Evolutionary conservation across 2,113 vertebrate genomes (phyloP).

Genomic region (Vimba vimba): DNA sequence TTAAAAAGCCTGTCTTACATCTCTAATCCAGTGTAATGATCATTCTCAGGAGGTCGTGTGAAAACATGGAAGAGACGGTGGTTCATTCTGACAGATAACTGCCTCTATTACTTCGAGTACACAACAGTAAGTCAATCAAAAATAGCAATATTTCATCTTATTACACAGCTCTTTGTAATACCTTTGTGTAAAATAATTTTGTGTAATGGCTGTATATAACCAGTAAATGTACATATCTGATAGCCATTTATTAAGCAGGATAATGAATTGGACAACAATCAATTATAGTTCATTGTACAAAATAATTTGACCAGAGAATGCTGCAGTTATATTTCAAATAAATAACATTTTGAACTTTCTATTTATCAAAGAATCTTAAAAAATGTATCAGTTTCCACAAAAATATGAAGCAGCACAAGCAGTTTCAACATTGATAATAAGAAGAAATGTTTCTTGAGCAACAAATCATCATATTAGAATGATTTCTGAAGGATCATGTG

Average conservation of each 20-base stretch:
- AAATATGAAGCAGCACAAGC: no score
- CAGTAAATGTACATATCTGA: neutral
- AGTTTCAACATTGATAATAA: no score
- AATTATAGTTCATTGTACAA: neutral
- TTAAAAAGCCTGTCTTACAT: slow-evolving; percentile 6
- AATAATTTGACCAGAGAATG: neutral
- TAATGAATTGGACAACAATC: neutral
- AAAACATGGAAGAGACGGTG: slow-evolving; percentile 82
- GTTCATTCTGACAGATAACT: slow-evolving; percentile 83
- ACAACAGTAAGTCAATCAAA: slow-evolving; percentile 75
- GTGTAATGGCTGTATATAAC: no score
- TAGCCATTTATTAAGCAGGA: neutral
- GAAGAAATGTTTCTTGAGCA: neutral
- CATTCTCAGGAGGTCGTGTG: slow-evolving; percentile 75
- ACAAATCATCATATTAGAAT: neutral
- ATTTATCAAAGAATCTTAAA: no score
- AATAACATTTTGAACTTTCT: no score
- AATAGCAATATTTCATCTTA: neutral
- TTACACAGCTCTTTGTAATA: neutral
- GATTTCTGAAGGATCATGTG: neutral
- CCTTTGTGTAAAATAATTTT: neutral
- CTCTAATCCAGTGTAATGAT: slow-evolving; percentile 40
- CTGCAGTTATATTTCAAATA: no score
- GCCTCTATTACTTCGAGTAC: slow-evolving; percentile 84
- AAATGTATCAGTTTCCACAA: no score